These are phyloP conservation scores for Pseudomyrmex sp. DNA, from an alignment of 1,140 invertebrate species.

Conservation along the genomic window DNA sequence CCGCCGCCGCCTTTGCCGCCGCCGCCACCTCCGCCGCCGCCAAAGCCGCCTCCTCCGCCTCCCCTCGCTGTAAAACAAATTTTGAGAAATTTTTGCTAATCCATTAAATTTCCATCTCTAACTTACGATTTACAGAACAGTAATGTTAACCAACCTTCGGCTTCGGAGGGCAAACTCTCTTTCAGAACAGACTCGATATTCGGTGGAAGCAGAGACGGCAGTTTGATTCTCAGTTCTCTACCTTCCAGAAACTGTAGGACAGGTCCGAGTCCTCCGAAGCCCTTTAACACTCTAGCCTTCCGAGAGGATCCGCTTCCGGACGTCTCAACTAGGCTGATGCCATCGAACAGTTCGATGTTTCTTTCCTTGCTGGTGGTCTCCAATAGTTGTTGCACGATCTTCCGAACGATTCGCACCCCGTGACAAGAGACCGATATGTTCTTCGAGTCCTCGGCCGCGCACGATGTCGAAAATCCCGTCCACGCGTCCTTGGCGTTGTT, in stretches of 20 bases:
- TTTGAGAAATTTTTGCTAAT: constrained; percentile 6
- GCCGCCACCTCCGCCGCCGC: constrained; percentile 57
- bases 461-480: constrained; percentile 77
- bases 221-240: constrained; percentile 89
- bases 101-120: not conserved
- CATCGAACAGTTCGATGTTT: constrained; percentile 87
- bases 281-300: constrained; percentile 83
- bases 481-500: constrained; percentile 65
- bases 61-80: constrained; percentile 66
- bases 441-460: constrained; percentile 75
- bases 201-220: constrained; percentile 86
- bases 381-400: constrained; percentile 83
- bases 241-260: constrained; percentile 88
- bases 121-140: not conserved
- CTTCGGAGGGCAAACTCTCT: constrained; percentile 72
- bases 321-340: constrained; percentile 87
- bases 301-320: constrained; percentile 76
- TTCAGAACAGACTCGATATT: constrained; percentile 77
- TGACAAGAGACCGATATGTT: constrained; percentile 84
- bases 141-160: constrained; percentile 66
- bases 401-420: constrained; percentile 83
- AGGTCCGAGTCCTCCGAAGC: constrained; percentile 85
- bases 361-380: constrained; percentile 77
- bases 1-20: constrained; percentile 66
- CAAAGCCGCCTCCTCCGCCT: constrained; percentile 50